Base-by-base conservation (phyloP, 23 tunicate species). In the Trididemnum nubilum region DNA sequence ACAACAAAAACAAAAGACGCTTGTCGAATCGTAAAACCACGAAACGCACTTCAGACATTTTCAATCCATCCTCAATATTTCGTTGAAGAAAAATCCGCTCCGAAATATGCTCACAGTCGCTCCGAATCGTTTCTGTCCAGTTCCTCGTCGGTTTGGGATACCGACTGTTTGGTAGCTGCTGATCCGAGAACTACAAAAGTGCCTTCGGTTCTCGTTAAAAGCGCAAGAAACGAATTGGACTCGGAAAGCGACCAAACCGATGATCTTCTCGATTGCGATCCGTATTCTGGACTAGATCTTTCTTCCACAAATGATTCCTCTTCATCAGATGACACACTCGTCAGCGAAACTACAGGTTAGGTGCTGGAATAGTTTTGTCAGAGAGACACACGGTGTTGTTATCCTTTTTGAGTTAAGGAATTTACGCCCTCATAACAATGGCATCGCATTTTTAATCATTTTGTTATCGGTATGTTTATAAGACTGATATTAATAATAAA, bases 161-260 rank as follows among this genome's bases (percentile, higher is more conserved):
- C 96, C 5, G 96, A 90, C 54, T 90, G 89, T 50, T 81, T 90
- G 34, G 70, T 90, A 0, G 89, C 88, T 36, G 96, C 96, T 0
- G 96, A 90, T 60, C 73, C 96, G 19, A 34, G 34, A n/a, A 71
- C 89, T 23, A 59, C 90, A 44, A 73, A 70, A 37, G 60, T 90
- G 33, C 96, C 96, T 0, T 38, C 73, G 1, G 88, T 66, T 31
- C 77, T 85, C 32, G 66, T 52, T 0, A 61, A 44, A n/a, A 72
- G 69, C 65, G 88, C 88, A 21, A 51, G 88, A 30, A 80, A 80
- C 1, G 65, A 49, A 39, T 15, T 40, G 51, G 77, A 77, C 31
- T 78, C 36, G 19, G 65, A 58, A 67, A 73, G 87, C 61, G 88
- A 85, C 34, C 33, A 58, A 39, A 85, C 88, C 2, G 88, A 85